Conservation (phyloP, 2,888 invertebrate genomes). For the Lapara coniferarum region DNA sequence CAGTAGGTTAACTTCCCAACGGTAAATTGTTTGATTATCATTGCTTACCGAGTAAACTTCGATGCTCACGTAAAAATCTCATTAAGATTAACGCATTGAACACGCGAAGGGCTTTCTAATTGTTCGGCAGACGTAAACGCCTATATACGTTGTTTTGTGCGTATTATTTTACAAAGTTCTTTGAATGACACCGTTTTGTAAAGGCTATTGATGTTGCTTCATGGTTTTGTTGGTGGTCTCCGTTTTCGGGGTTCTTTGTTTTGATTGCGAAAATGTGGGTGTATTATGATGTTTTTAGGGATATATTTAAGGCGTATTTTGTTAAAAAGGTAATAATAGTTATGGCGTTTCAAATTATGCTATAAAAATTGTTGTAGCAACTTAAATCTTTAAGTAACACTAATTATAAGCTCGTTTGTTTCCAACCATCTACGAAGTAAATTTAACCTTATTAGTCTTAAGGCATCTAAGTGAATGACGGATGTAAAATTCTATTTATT, state of each 20-base stretch:
- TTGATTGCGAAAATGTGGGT: conserved; percentile 23
- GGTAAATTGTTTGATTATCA: conserved; percentile 37
- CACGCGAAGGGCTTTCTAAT: conserved; percentile 63
- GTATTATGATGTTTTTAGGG: conserved; percentile 1
- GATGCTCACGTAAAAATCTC: conserved; percentile 58
- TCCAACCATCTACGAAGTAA: too few relatives aligned
- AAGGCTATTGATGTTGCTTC: not conserved
- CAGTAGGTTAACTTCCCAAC: conserved; percentile 32
- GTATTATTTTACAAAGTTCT: conserved; percentile 37
- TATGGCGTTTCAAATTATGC: too few relatives aligned
- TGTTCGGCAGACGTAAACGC: conserved; percentile 34
- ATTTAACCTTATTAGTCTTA: too few relatives aligned
- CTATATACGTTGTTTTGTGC: conserved; percentile 34
- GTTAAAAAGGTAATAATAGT: too few relatives aligned
- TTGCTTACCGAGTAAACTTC: conserved; percentile 48
- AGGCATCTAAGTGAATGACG: too few relatives aligned
- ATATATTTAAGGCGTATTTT: not conserved
- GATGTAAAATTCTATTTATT: too few relatives aligned
- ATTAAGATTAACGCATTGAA: conserved; percentile 49
- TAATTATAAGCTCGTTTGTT: too few relatives aligned
- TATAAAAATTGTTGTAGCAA: too few relatives aligned
- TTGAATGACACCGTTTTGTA: conserved; percentile 13
- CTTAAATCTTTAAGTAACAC: too few relatives aligned
- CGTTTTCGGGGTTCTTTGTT: conserved; percentile 6
- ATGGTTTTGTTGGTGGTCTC: conserved; percentile 9